These are phyloP conservation scores for Urophycis tenuis DNA, from an alignment of 2,797 vertebrate genomes.

Conservation along the genomic window DNA sequence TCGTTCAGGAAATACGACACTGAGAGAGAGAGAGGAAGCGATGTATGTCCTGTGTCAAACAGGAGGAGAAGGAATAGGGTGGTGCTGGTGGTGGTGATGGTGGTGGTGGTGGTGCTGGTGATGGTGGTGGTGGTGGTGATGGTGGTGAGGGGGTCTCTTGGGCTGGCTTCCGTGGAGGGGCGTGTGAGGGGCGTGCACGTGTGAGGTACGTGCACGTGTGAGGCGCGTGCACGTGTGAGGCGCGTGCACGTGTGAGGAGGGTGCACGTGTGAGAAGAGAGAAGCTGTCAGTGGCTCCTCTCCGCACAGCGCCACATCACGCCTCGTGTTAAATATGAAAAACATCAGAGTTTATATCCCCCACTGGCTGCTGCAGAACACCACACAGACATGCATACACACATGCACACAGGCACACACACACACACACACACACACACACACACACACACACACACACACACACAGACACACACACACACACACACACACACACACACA, in stretches of 20 bases:
- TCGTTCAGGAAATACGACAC: conserved; percentile 34
- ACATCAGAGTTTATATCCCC: conserved; percentile 41
- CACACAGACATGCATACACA: not conserved
- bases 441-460: conserved; percentile 4
- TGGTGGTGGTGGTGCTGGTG: conserved; percentile 44
- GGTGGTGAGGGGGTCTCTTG: too few relatives aligned
- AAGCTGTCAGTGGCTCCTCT: conserved; percentile 58
- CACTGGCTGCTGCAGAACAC: conserved; percentile 10
- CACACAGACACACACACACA: too few relatives aligned
- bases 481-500: too few relatives aligned
- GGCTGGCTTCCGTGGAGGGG: conserved; percentile 34
- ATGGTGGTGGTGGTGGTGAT: too few relatives aligned
- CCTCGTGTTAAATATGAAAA: conserved; percentile 58
- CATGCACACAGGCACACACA: not conserved
- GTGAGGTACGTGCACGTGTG: conserved; percentile 43
- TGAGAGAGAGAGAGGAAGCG: conserved; percentile 44
- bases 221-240: conserved; percentile 40
- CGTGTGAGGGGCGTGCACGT: conserved; percentile 37
- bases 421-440: not conserved
- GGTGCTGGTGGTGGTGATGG: conserved; percentile 41
- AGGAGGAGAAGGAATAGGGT: conserved; percentile 40
- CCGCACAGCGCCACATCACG: conserved; percentile 49
- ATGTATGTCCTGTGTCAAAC: conserved; percentile 54
- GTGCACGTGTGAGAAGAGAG: conserved; percentile 41
- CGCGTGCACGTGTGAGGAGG: conserved; percentile 41